Percentiles rank a stretch among this genome's conserved stretches.
Evolutionary conservation across 2,113 vertebrate species (phyloP).

Genomic region (Bos indicus): DNA sequence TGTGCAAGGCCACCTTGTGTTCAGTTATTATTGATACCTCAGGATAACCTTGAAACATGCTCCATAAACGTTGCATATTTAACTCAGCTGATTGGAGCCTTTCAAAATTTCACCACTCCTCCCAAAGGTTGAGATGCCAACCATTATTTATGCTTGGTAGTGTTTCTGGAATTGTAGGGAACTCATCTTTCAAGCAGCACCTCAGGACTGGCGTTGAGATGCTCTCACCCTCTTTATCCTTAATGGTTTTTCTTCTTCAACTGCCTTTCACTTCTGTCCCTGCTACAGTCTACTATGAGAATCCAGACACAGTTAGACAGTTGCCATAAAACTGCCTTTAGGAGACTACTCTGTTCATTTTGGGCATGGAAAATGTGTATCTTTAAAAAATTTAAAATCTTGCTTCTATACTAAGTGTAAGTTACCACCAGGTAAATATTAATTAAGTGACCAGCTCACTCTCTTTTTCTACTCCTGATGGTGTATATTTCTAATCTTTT

Average conservation of each 20-base stretch:
- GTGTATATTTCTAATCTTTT: not conserved
- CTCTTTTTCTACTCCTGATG: not conserved
- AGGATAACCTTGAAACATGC: not conserved
- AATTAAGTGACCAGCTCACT: not conserved
- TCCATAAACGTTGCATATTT: not conserved
- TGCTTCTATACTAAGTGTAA: not conserved
- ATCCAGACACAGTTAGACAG: not conserved
- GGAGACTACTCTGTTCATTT: not conserved
- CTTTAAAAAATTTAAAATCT: not conserved
- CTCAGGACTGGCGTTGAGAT: not conserved
- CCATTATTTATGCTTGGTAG: not conserved
- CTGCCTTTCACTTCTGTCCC: not conserved
- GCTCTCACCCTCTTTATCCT: not conserved
- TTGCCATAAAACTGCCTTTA: not conserved
- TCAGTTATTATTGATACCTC: not conserved
- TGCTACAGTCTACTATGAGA: not conserved
- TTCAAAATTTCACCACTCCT: not conserved
- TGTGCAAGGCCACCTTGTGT: not conserved
- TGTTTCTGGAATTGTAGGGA: not conserved
- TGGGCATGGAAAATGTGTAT: not conserved
- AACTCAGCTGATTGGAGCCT: not conserved
- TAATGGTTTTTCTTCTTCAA: not conserved
- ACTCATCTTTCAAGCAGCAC: not conserved
- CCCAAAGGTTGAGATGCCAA: not conserved
- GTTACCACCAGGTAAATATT: not conserved